phyloP scores from a whole-genome alignment of 2,888 invertebrate species.

The Bruchidius siliquastri region DNA sequence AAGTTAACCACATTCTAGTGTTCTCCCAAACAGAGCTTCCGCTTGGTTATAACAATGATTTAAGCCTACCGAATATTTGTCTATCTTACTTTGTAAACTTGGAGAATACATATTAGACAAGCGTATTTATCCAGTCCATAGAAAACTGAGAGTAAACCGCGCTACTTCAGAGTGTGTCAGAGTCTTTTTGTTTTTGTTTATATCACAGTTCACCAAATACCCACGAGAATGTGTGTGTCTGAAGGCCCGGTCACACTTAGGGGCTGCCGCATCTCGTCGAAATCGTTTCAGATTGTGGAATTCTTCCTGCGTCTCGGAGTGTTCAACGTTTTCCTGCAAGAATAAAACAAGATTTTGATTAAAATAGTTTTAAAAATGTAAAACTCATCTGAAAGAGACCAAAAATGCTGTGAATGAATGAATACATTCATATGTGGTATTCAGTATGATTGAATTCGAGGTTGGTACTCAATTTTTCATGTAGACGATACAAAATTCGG shows the following conservation, averaged over 20 bases:
- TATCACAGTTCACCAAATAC: neutral
- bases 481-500: too few relatives aligned
- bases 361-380: too few relatives aligned
- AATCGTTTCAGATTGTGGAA: constrained; percentile 1
- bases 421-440: too few relatives aligned
- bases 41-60: constrained; percentile 11
- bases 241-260: neutral
- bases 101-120: constrained; percentile 31
- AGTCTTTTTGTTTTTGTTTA: neutral
- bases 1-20: neutral
- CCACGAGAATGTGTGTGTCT: neutral
- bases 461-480: too few relatives aligned
- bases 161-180: neutral
- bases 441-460: too few relatives aligned
- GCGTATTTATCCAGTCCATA: constrained; percentile 32
- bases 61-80: constrained; percentile 34
- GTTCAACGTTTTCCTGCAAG: constrained; percentile 8
- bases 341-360: constrained; percentile 18
- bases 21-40: neutral
- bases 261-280: neutral
- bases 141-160: constrained; percentile 12
- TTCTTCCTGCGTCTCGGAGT: constrained; percentile 4
- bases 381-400: too few relatives aligned
- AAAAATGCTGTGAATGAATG: too few relatives aligned
- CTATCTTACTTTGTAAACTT: neutral